These are phyloP conservation scores for Podarcis raffonei DNA, from an alignment of 2,113 vertebrate genomes.

Conservation along the genomic window DNA sequence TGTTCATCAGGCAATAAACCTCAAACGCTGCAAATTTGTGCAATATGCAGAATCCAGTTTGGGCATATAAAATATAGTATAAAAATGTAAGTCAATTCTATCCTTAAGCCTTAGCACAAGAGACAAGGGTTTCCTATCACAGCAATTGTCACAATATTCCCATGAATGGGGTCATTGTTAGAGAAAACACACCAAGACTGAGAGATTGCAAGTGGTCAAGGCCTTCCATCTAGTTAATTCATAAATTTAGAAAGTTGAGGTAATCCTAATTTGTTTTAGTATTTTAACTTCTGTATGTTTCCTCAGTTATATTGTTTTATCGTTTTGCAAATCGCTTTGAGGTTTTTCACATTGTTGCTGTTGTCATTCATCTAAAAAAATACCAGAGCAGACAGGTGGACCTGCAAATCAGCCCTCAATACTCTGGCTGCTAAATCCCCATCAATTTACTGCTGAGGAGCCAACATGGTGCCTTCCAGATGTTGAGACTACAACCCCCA, in stretches of 20 bases:
- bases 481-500: not conserved
- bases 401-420: not conserved
- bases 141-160: not conserved
- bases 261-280: too few species aligned
- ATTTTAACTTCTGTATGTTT: too few species aligned
- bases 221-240: not conserved
- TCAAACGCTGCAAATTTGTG: fast-evolving
- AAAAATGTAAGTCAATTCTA: not conserved
- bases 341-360: too few species aligned
- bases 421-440: not conserved
- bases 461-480: too few species aligned
- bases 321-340: too few species aligned
- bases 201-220: not conserved
- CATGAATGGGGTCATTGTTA: not conserved
- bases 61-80: not conserved
- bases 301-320: too few species aligned
- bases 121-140: not conserved
- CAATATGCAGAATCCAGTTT: not conserved
- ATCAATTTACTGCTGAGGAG: not conserved
- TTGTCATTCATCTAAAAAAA: too few species aligned
- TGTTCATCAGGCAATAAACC: not conserved
- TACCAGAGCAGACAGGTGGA: not conserved
- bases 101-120: not conserved
- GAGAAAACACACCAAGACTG: not conserved
- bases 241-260: too few species aligned